These are phyloP conservation scores for Bedellia somnulentella DNA, from an alignment of 2,888 invertebrate genomes.

Conservation along the genomic window DNA sequence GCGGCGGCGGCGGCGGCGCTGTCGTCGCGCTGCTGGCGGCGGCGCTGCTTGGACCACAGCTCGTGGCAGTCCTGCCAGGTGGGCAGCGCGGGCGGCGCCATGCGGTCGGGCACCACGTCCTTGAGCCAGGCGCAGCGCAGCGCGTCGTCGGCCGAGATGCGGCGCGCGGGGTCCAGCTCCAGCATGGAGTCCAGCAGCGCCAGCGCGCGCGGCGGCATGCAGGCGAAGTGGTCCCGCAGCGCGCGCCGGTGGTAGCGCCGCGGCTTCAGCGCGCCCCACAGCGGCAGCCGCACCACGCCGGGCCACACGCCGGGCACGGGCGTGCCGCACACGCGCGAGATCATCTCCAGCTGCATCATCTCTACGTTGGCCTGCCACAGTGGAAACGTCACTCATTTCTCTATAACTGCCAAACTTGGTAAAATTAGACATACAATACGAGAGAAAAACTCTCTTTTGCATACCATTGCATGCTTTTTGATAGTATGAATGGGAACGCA, in stretches of 20 bases:
- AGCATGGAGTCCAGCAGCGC: constrained; percentile 95
- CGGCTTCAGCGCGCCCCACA: constrained; percentile 89
- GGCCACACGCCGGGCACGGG: constrained; percentile 98
- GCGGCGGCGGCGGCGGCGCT: too few relatives aligned
- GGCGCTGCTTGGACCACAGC: constrained; percentile 96
- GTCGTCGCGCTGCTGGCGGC: constrained; percentile 81
- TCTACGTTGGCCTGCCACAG: constrained; percentile 80
- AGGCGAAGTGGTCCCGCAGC: constrained; percentile 90
- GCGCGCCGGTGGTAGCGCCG: constrained; percentile 88
- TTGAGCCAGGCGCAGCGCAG: constrained; percentile 90
- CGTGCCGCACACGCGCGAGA: constrained; percentile 92
- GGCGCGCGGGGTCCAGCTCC: constrained; percentile 89
- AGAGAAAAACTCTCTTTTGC: too few relatives aligned
- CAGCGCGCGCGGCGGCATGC: constrained; percentile 85
- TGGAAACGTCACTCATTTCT: too few relatives aligned
- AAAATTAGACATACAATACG: neutral
- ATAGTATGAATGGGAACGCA: too few relatives aligned
- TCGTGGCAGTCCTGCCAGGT: constrained; percentile 99
- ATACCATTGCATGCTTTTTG: too few relatives aligned
- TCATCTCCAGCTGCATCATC: constrained; percentile 91
- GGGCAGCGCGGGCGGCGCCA: constrained; percentile 83
- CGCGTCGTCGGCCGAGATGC: constrained; percentile 94
- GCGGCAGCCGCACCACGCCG: constrained; percentile 87
- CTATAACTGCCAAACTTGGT: neutral
- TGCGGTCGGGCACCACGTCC: constrained; percentile 86